Conservation (phyloP, 1,140 invertebrate species). For the Mesaphorura yosii region DNA sequence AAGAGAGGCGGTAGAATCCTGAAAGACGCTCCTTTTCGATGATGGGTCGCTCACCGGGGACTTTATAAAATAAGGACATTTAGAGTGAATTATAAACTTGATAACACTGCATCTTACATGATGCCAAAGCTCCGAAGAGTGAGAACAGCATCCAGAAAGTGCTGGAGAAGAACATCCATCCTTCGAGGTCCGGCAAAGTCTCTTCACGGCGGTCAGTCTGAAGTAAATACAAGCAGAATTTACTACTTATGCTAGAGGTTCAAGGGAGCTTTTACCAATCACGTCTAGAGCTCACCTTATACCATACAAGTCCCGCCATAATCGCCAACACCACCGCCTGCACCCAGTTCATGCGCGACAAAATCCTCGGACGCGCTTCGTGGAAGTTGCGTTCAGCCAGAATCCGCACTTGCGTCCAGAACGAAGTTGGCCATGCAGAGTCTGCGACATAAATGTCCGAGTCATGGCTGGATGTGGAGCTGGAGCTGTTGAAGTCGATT, state of each 20-base stretch:
- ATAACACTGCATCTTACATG: slow-evolving; percentile 48
- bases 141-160: slow-evolving; percentile 80
- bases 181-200: slow-evolving; percentile 64
- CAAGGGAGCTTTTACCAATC: too few relatives aligned
- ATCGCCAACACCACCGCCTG: slow-evolving; percentile 62
- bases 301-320: slow-evolving; percentile 67
- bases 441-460: too few relatives aligned
- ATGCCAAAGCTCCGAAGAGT: slow-evolving; percentile 64
- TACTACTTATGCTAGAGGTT: too few relatives aligned
- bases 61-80: slow-evolving; percentile 38
- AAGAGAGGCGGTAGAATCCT: slow-evolving; percentile 68
- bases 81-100: too few relatives aligned
- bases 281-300: slow-evolving; percentile 44
- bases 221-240: slow-evolving; percentile 9
- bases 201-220: slow-evolving; percentile 53
- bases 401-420: slow-evolving; percentile 52
- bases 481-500: too few relatives aligned
- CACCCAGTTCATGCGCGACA: slow-evolving; percentile 68
- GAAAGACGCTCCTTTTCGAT: slow-evolving; percentile 70
- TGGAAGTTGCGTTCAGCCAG: slow-evolving; percentile 66
- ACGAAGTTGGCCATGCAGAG: slow-evolving; percentile 64
- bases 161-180: slow-evolving; percentile 77
- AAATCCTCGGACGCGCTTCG: slow-evolving; percentile 62
- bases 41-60: slow-evolving; percentile 68
- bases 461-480: too few relatives aligned